Percentiles rank a stretch among this genome's conserved stretches.
Conservation (phyloP, 2,888 invertebrate genomes). For the Lasioglossum marginatum region DNA sequence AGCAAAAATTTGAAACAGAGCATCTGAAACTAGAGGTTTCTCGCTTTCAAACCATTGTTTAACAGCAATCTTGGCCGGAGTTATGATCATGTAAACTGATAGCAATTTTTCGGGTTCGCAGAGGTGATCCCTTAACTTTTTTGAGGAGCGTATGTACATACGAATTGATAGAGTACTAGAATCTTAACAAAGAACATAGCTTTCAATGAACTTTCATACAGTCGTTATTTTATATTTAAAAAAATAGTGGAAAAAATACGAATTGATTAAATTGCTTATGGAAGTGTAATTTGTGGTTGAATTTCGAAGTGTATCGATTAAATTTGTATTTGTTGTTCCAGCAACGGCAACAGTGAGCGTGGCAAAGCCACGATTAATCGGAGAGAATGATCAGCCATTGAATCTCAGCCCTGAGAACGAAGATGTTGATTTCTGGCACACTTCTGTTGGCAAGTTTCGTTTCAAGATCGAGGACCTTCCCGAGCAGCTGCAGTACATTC, state of each 20-base stretch:
- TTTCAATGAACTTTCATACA: too few species aligned
- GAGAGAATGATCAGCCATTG: conserved; percentile 90
- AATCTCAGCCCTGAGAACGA: conserved; percentile 90
- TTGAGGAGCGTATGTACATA: too few species aligned
- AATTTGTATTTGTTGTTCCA: conserved; percentile 67
- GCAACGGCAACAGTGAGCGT: conserved; percentile 90
- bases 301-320: conserved; percentile 8
- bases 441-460: conserved; percentile 96
- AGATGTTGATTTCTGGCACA: conserved; percentile 95
- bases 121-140: too few species aligned
- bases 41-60: too few species aligned
- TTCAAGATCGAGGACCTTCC: conserved; percentile 96
- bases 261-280: not conserved
- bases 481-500: conserved; percentile 96
- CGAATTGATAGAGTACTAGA: too few species aligned
- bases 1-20: too few species aligned
- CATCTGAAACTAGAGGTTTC: too few species aligned
- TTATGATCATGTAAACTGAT: too few species aligned
- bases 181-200: too few species aligned
- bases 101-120: too few species aligned
- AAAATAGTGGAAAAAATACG: not conserved
- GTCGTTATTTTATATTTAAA: too few species aligned
- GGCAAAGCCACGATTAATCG: conserved; percentile 91
- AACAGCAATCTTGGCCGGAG: too few species aligned
- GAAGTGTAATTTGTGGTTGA: not conserved